These are phyloP conservation scores for Brevimyrus niger DNA, from an alignment of 2,113 vertebrate genomes.

Conservation along the genomic window DNA sequence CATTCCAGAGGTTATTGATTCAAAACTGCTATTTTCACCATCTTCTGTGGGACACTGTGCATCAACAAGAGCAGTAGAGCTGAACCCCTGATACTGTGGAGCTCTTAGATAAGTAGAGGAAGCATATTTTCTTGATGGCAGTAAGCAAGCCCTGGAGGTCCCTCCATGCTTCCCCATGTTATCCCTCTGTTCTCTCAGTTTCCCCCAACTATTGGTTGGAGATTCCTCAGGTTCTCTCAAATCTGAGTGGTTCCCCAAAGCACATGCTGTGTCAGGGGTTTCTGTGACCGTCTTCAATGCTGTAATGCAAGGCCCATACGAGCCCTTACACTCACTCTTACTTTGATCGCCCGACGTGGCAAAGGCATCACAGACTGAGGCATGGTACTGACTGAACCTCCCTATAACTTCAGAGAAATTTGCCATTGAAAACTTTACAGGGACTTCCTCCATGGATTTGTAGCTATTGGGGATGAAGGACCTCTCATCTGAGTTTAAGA, in stretches of 20 bases:
- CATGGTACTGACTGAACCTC: constrained; percentile 71
- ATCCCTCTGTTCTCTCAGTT: not conserved
- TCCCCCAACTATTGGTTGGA: not conserved
- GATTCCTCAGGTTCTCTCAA: not conserved
- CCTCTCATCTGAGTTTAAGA: constrained; percentile 60
- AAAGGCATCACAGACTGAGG: constrained; percentile 65
- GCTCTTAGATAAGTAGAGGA: not conserved
- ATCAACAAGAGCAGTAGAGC: not conserved
- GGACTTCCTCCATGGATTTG: constrained; percentile 37
- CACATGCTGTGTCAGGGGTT: constrained; percentile 40
- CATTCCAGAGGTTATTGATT: not conserved
- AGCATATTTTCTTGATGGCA: not conserved
- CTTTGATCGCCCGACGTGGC: constrained; percentile 43
- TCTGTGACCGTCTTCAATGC: constrained; percentile 67
- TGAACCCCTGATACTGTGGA: not conserved
- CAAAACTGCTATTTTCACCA: not conserved
- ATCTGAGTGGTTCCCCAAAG: constrained; percentile 30
- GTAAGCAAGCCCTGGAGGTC: not conserved
- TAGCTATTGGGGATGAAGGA: constrained; percentile 79
- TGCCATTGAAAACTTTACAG: constrained; percentile 39
- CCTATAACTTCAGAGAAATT: constrained; percentile 64
- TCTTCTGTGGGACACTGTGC: constrained; percentile 24
- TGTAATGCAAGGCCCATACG: constrained; percentile 66
- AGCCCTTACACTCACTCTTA: not conserved
- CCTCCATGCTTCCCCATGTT: constrained; percentile 3